Base-by-base conservation (phyloP, 2,797 vertebrate species). In the Ammospiza maritima region DNA sequence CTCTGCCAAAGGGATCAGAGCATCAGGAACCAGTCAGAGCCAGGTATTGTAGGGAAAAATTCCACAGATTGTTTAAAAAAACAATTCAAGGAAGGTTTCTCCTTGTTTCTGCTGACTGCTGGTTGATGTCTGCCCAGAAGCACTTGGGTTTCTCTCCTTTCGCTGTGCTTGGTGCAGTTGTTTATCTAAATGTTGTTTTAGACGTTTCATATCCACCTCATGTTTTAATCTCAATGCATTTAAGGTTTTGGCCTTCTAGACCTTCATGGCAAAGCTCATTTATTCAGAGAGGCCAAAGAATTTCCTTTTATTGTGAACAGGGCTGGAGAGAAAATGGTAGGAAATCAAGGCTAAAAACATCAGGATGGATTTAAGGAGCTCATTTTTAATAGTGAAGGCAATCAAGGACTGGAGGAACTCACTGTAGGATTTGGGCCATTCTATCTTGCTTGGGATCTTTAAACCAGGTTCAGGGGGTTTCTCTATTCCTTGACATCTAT, bases 231-330 rank as follows among this genome's bases (percentile, higher is more conserved):
- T 78, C 20, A 45, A 2, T 60, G 48, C 36, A 22, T 58, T 62
- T 53, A 73, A 50, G 66, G 29, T 45, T 73, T 86, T 84, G 88
- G 60, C 91, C 32, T 85, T 58, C 30, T 1, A 81, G 67, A 38
- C 19, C n/a, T 34, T 38, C 29, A 32, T 20, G 67, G 74, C 34
- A 90, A 70, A 94, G 21, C 5, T 47, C 36, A 88, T 86, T 92
- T 66, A 72, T 58, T 91, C 73, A 90, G 77, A 81, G 15, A 81
- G 40, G 38, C 30, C 32, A 83, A 79, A 84, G 66, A 88, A 90
- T 88, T 96, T 95, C 89, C 93, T 96, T 90, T 90, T 69, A 91
- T 94, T 91, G 93, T 93, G 88, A 88, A 40, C 20, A 42, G 20
- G 22, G 20, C 60, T 88, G 60, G 56, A 73, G 56, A 82, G 40